Evolutionary conservation across 2,113 vertebrate genomes (phyloP).

Genomic region (Okapia johnstoni): DNA sequence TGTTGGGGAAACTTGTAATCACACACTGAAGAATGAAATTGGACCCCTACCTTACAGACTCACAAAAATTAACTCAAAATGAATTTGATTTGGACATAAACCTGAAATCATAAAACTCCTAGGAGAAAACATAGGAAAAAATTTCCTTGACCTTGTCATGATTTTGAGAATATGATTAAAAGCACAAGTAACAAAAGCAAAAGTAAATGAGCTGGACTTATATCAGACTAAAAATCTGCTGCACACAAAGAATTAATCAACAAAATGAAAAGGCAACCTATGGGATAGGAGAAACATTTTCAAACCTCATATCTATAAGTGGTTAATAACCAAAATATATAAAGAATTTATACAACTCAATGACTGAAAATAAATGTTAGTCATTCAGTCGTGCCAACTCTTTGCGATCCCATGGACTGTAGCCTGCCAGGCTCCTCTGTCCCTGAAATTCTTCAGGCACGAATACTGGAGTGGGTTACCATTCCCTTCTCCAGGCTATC

Average conservation of each 20-base stretch:
- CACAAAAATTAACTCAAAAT: not conserved
- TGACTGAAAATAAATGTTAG: not conserved
- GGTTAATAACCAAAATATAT: not conserved
- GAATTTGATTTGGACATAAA: not conserved
- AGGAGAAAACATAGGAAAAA: not conserved
- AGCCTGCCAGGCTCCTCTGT: not conserved
- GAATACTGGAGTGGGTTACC: not conserved
- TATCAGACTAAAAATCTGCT: not conserved
- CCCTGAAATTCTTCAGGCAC: not conserved
- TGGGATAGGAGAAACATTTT: not conserved
- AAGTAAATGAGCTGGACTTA: not conserved
- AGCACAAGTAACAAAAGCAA: not conserved
- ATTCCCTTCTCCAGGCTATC: not conserved
- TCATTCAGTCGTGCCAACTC: not conserved
- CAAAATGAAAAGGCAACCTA: not conserved
- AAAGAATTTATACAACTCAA: not conserved
- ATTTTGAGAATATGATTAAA: not conserved
- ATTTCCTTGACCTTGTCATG: not conserved
- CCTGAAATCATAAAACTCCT: not conserved
- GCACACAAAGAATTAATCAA: not conserved
- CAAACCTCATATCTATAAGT: not conserved
- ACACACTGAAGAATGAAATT: not conserved
- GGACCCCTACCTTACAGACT: not conserved
- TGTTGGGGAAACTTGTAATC: not conserved
- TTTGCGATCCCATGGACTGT: not conserved